phyloP scores from a whole-genome alignment of 2,797 vertebrate genomes.

The Pipistrellus kuhlii region DNA sequence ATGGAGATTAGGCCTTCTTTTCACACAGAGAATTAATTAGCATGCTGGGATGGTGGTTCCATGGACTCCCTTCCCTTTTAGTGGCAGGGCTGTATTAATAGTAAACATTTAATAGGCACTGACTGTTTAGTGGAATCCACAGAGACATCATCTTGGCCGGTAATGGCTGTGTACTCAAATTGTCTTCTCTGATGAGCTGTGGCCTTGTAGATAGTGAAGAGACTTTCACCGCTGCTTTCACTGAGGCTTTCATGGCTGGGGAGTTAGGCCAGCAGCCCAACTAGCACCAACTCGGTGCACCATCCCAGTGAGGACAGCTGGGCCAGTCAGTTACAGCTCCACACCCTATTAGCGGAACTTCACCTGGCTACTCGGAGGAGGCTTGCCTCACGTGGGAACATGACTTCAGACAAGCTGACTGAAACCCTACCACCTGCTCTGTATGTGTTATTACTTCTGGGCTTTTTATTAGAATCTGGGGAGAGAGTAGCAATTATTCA shows the following conservation, averaged over 20 bases:
- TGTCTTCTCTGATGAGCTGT: not conserved
- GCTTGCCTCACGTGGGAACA: not conserved
- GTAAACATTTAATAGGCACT: slow-evolving; percentile 65
- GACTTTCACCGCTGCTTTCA: not conserved
- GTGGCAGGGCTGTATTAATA: slow-evolving; percentile 60
- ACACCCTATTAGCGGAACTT: not conserved
- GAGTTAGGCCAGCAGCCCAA: not conserved
- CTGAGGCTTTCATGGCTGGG: not conserved
- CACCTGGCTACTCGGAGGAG: not conserved
- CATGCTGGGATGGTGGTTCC: slow-evolving; percentile 60
- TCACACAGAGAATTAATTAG: slow-evolving; percentile 77
- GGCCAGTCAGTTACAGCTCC: not conserved
- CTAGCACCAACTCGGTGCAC: not conserved
- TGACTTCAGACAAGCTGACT: slow-evolving; percentile 12
- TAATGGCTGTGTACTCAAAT: not conserved
- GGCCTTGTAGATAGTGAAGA: not conserved
- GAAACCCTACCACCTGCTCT: not conserved
- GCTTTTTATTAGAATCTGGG: slow-evolving; percentile 13
- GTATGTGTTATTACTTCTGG: not conserved
- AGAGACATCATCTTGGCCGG: slow-evolving; percentile 5
- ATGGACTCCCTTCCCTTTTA: slow-evolving; percentile 63
- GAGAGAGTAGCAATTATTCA: not conserved
- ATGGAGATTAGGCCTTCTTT: slow-evolving; percentile 79
- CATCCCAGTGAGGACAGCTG: not conserved
- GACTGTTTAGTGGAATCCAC: slow-evolving; percentile 58